A percentile compares a stretch with the other conserved stretches of the same genome.
Conservation (phyloP, 2,113 vertebrate species). For the Hipposideros armiger region DNA sequence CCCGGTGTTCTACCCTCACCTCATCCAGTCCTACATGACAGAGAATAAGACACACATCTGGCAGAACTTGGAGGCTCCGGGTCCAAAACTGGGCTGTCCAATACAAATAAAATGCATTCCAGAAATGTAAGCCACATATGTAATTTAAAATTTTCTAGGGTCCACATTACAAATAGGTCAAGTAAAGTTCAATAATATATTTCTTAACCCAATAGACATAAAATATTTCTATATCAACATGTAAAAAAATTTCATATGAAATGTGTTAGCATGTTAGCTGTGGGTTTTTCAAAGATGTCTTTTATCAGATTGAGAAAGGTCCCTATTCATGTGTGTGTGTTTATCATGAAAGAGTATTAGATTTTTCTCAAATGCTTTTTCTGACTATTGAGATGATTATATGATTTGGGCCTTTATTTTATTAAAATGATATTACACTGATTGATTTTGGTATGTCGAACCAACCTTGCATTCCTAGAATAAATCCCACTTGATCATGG, state of each 20-base stretch:
- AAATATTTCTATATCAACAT: constrained; percentile 20
- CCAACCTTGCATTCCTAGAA: background rate
- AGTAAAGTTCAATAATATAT: background rate
- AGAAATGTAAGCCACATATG: background rate
- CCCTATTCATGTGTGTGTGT: background rate
- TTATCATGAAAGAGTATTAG: background rate
- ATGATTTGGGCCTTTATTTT: background rate
- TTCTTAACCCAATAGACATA: background rate
- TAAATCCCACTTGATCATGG: background rate
- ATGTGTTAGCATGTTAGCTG: background rate
- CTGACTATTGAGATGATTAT: background rate
- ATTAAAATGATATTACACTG: background rate
- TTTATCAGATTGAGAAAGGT: background rate
- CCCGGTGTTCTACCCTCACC: background rate
- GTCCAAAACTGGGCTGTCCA: background rate
- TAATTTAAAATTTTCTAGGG: background rate
- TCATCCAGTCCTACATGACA: background rate
- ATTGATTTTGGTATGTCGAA: background rate
- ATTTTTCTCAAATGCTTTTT: background rate
- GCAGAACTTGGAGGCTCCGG: background rate
- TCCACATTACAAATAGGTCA: background rate
- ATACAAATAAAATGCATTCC: background rate
- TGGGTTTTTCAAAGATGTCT: background rate
- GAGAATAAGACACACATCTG: background rate
- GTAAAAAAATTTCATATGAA: background rate